A percentile compares a stretch with the other conserved stretches of the same genome.
These are phyloP conservation scores for Diadema setosum DNA, from an alignment of 35 echinoderm and acorn worm genomes.

Conservation along the genomic window DNA sequence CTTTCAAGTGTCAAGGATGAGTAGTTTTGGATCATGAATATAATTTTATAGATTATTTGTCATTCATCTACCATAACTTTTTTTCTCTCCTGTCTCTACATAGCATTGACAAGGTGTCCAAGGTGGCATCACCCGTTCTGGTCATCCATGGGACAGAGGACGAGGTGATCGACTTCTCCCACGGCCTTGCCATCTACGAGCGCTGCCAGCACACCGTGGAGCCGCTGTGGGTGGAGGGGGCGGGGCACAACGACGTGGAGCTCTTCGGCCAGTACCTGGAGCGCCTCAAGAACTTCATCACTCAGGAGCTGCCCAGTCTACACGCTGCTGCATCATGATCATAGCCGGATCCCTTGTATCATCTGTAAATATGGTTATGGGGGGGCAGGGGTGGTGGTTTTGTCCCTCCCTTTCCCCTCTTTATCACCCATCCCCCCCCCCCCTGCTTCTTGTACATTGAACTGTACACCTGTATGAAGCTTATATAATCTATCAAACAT, in stretches of 20 bases:
- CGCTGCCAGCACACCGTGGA: slow-evolving; percentile 90
- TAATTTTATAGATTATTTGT: too few relatives aligned
- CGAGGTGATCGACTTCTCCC: slow-evolving; percentile 98
- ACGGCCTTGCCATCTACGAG: slow-evolving; percentile 96
- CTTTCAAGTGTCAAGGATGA: too few relatives aligned
- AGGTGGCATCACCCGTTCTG: slow-evolving; percentile 88
- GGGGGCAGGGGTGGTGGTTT: too few relatives aligned
- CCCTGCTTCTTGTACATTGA: too few relatives aligned
- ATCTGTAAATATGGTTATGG: slow-evolving; percentile 16
- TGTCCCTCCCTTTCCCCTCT: too few relatives aligned
- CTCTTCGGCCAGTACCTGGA: slow-evolving; percentile 99
- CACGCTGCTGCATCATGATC: slow-evolving; percentile 12
- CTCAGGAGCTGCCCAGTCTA: slow-evolving; percentile 71
- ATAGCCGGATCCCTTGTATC: background rate
- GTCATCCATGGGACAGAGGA: slow-evolving; percentile 99
- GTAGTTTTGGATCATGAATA: too few relatives aligned
- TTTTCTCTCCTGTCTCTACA: too few relatives aligned
- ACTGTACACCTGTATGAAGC: too few relatives aligned
- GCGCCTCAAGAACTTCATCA: slow-evolving; percentile 94
- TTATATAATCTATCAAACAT: too few relatives aligned
- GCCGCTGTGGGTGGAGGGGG: slow-evolving; percentile 98
- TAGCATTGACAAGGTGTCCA: slow-evolving; percentile 96
- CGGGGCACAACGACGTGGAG: slow-evolving; percentile 98
- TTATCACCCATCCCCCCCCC: too few relatives aligned
- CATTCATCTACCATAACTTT: too few relatives aligned